These are phyloP conservation scores for Collichthys lucidus DNA, from an alignment of 2,113 vertebrate genomes.

Conservation along the genomic window DNA sequence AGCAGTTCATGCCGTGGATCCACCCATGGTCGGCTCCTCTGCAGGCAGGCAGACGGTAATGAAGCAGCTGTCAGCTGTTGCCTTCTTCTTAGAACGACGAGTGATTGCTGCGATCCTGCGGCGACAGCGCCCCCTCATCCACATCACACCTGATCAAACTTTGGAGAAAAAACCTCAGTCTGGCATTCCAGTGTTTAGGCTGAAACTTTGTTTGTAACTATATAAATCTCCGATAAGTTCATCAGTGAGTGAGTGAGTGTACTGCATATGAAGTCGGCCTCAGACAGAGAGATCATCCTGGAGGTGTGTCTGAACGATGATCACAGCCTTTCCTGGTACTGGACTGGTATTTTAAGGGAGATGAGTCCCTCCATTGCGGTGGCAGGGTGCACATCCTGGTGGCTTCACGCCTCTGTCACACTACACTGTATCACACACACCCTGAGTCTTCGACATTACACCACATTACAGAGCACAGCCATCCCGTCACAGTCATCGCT, in stretches of 20 bases:
- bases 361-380: not conserved
- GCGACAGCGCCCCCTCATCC: not conserved
- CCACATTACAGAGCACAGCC: not conserved
- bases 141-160: conserved; percentile 5
- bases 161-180: not conserved
- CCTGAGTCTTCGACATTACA: not conserved
- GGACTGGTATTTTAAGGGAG: not conserved
- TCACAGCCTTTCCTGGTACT: not conserved
- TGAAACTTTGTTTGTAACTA: too few species aligned
- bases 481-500: conserved; percentile 1
- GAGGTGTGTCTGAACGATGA: not conserved
- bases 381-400: not conserved
- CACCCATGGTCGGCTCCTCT: conserved; percentile 31
- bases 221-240: too few species aligned
- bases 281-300: not conserved
- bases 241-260: not conserved
- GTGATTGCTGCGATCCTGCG: conserved; percentile 24
- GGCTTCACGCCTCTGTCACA: too few species aligned
- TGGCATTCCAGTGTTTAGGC: not conserved
- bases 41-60: conserved; percentile 17
- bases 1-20: conserved; percentile 41
- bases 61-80: conserved; percentile 30
- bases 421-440: not conserved
- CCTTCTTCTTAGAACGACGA: not conserved
- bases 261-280: not conserved